Conservation (phyloP, 1,140 invertebrate species). For the Thaumatotibia leucotreta region DNA sequence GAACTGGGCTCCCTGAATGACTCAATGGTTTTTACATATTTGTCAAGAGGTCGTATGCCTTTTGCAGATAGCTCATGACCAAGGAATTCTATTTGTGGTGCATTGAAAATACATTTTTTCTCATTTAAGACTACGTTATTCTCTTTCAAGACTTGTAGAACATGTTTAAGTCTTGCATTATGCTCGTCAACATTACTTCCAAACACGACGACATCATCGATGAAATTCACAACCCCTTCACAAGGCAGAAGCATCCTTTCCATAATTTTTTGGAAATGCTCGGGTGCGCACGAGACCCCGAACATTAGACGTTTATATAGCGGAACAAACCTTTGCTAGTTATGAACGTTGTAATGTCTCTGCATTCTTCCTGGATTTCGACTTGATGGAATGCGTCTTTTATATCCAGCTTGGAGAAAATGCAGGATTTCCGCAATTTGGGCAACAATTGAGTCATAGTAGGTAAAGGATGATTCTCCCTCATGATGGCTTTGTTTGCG, state of each 20-base stretch:
- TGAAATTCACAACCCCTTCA: neutral
- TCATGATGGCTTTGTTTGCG: constrained; percentile 40
- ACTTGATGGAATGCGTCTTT: too few species aligned
- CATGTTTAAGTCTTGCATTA: neutral
- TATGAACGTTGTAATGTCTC: constrained; percentile 33
- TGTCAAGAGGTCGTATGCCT: too few species aligned
- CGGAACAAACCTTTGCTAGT: constrained; percentile 24
- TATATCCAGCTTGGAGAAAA: constrained; percentile 33
- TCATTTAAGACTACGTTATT: neutral
- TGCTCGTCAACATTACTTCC: neutral
- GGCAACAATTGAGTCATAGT: constrained; percentile 29
- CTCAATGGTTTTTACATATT: too few species aligned
- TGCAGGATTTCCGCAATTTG: constrained; percentile 24
- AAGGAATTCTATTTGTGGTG: neutral
- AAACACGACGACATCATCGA: too few species aligned
- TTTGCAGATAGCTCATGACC: too few species aligned
- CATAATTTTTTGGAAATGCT: too few species aligned
- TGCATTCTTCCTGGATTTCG: constrained; percentile 23
- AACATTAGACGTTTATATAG: constrained; percentile 25
- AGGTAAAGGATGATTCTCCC: constrained; percentile 34
- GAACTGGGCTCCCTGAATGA: too few species aligned
- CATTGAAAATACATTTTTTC: neutral
- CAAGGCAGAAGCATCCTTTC: constrained; percentile 22
- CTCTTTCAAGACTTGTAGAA: neutral
- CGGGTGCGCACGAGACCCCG: constrained; percentile 18